A percentile compares a stretch with the other conserved stretches of the same genome.
These are phyloP conservation scores for Echiichthys vipera DNA, from an alignment of 2,797 vertebrate genomes.

Conservation along the genomic window DNA sequence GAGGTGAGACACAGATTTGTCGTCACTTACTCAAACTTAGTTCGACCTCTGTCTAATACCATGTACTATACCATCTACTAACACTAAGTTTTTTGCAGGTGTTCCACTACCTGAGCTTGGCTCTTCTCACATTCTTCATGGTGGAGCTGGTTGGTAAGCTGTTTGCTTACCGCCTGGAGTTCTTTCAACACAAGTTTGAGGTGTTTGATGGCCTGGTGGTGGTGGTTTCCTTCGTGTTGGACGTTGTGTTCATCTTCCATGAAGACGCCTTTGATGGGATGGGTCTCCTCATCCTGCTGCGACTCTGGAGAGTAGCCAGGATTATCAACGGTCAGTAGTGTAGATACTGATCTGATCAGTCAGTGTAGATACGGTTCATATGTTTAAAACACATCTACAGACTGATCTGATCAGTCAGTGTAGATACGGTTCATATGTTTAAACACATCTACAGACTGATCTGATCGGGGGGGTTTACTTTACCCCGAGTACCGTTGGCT, in stretches of 20 bases:
- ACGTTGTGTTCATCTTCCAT: constrained; percentile 87
- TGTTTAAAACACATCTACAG: no score
- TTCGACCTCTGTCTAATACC: background rate
- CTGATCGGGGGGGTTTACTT: no score
- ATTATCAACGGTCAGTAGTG: constrained; percentile 93
- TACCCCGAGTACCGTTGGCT: no score
- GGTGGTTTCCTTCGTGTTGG: constrained; percentile 91
- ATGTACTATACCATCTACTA: background rate
- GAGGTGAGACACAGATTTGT: constrained; percentile 79
- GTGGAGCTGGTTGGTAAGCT: constrained; percentile 91
- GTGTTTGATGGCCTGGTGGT: constrained; percentile 92
- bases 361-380: no score
- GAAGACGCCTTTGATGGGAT: constrained; percentile 90
- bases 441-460: no score
- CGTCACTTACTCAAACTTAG: background rate
- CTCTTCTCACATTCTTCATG: constrained; percentile 92
- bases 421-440: no score
- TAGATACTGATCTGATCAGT: no score
- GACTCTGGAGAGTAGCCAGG: constrained; percentile 96
- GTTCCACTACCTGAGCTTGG: constrained; percentile 93
- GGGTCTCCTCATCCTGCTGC: constrained; percentile 92
- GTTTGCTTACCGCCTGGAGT: constrained; percentile 90
- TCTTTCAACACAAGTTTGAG: constrained; percentile 96
- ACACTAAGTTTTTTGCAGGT: constrained; percentile 79
- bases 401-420: no score